Percentiles rank a stretch among this genome's conserved stretches.
phyloP scores from a whole-genome alignment of 2,113 vertebrate species.

The Erpornis zantholeuca region DNA sequence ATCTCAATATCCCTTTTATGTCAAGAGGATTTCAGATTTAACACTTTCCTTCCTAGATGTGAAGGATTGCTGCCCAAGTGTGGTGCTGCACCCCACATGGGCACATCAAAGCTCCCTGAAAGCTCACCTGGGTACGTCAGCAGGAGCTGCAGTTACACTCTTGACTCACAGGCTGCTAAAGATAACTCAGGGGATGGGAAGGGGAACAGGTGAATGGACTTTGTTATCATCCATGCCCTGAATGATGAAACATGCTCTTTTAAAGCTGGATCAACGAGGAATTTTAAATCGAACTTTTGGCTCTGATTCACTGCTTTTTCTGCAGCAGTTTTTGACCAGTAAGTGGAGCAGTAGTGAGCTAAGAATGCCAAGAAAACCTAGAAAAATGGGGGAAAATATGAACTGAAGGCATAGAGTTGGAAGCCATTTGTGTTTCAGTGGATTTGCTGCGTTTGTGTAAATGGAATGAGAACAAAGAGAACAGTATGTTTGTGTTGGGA shows the following conservation, averaged over 20 bases:
- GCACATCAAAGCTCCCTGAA: not conserved
- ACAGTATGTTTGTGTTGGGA: not conserved
- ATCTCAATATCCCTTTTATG: constrained; percentile 71
- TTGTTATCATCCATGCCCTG: not conserved
- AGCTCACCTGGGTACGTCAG: not conserved
- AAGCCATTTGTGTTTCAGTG: not conserved
- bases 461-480: not conserved
- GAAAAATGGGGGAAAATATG: not conserved
- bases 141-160: not conserved
- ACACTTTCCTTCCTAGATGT: constrained; percentile 8
- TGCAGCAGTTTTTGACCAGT: not conserved
- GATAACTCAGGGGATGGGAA: not conserved
- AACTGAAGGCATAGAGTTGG: not conserved
- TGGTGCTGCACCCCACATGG: not conserved
- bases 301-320: not conserved
- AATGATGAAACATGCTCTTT: not conserved
- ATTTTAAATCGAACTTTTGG: not conserved
- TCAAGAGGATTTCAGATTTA: constrained; percentile 41
- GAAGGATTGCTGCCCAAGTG: not conserved
- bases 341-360: not conserved
- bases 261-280: not conserved
- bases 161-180: not conserved
- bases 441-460: not conserved
- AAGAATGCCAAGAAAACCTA: not conserved
- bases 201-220: not conserved